These are phyloP conservation scores for Urocynchramus pylzowi DNA, from an alignment of 2,113 vertebrate species.

Conservation along the genomic window DNA sequence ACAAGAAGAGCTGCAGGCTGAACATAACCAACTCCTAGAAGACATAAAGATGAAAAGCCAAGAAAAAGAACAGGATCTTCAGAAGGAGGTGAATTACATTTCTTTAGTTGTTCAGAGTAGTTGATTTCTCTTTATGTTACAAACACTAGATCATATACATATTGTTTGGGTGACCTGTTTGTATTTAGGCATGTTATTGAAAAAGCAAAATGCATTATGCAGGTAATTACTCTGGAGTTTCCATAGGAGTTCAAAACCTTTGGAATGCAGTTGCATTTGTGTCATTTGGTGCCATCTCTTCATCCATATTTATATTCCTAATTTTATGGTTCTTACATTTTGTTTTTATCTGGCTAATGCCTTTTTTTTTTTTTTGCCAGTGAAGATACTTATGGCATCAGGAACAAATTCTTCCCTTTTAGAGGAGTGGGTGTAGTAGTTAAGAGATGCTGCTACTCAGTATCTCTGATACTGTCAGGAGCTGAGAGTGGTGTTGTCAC, in stretches of 20 bases:
- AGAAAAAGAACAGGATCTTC: slow-evolving; percentile 71
- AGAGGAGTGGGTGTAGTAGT: background rate
- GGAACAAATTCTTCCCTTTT: background rate
- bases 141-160: background rate
- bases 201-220: background rate
- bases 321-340: background rate
- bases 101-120: background rate
- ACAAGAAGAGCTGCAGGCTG: slow-evolving; percentile 56
- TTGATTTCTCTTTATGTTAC: background rate
- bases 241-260: background rate
- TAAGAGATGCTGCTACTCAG: background rate
- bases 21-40: slow-evolving; percentile 64
- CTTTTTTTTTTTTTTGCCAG: background rate
- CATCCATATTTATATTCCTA: background rate
- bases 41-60: slow-evolving; percentile 33
- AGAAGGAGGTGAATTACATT: slow-evolving; percentile 72
- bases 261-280: background rate
- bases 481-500: background rate
- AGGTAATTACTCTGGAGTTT: background rate
- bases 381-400: background rate
- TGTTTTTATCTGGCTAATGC: background rate
- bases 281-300: background rate
- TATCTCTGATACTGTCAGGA: background rate
- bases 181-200: background rate
- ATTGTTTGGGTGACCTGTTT: background rate